Evolutionary conservation across 2,113 vertebrate genomes (phyloP).

Genomic region (Misgurnus anguillicaudatus): DNA sequence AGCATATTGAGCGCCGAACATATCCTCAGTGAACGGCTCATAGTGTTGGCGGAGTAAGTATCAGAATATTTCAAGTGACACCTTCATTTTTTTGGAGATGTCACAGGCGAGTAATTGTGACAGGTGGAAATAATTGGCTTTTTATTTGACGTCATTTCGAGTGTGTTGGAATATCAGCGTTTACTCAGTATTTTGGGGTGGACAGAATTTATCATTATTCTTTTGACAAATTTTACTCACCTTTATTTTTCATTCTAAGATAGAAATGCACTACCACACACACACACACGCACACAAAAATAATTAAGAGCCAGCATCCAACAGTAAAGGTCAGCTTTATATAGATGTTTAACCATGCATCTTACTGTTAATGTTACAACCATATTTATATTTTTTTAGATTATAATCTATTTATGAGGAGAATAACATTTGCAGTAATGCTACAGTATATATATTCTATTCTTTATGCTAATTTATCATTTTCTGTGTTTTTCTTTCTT

Average conservation of each 20-base stretch:
- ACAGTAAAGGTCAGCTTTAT: background rate
- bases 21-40: constrained; percentile 37
- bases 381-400: too few relatives aligned
- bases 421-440: background rate
- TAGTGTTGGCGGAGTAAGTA: constrained; percentile 33
- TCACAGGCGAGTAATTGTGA: constrained; percentile 46
- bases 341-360: background rate
- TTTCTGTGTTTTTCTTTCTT: too few relatives aligned
- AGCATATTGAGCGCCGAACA: constrained; percentile 15
- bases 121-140: constrained; percentile 55
- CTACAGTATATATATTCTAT: too few relatives aligned
- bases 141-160: constrained; percentile 41
- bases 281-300: background rate
- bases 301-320: background rate
- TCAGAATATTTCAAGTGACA: constrained; percentile 46
- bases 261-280: background rate
- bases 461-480: too few relatives aligned
- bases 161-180: constrained; percentile 33
- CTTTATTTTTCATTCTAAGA: background rate
- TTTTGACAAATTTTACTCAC: constrained; percentile 24
- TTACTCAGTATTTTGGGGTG: background rate
- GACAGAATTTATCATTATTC: constrained; percentile 27
- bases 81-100: constrained; percentile 45
- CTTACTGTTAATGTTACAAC: too few relatives aligned
- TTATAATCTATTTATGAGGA: too few relatives aligned